Evolutionary conservation across 1,140 invertebrate species (phyloP), one percentile per base, ranked within the genome.

Genomic region (Microplitis mediator): DNA sequence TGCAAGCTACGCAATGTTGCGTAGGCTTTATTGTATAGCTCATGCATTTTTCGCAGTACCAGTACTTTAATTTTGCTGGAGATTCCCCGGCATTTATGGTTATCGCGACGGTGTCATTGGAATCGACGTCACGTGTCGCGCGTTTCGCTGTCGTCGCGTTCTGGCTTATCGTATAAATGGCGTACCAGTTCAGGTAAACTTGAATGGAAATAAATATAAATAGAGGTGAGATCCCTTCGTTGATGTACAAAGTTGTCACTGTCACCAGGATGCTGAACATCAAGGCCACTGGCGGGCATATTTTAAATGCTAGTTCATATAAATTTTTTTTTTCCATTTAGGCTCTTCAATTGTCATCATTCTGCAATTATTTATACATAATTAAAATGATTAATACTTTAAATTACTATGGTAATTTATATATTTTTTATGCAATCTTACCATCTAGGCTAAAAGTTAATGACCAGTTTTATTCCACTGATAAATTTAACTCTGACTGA

Each of bases 141-240:
- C 52, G 51, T 54, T 78, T 6, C 68, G 80, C 75, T n/a, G 77
- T 79, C 32, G 51, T 77, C 16, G 76, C 73, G 11, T 75, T 79
- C 13, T 50, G 64, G 60, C 79, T 79, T 56, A 82, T 81, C 32
- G 56, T 75, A 23, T 75, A 79, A 11, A 82, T 72, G 0, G 79
- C 78, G 16, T 82, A 83, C 82, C 82, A 83, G 64, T 83, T 83
- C 4, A 82, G 23, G 23, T 82, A 83, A 14, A 80, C 80, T 66
- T 83, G 81, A 16, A 79, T 52, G 6, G 75, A 83, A 34, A 82
- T 69, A 35, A 82, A 82, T 4, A 83, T 23, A n/a, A 83, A 82
- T 2, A 77, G 6, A 4, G 76, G 76, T 32, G 80, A 78, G 23
- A 82, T 58, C 39, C 73, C 76, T 35, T 77, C 74, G 45, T 78